phyloP scores from a whole-genome alignment of 2,797 vertebrate species.

The Aulostomus chinensis region DNA sequence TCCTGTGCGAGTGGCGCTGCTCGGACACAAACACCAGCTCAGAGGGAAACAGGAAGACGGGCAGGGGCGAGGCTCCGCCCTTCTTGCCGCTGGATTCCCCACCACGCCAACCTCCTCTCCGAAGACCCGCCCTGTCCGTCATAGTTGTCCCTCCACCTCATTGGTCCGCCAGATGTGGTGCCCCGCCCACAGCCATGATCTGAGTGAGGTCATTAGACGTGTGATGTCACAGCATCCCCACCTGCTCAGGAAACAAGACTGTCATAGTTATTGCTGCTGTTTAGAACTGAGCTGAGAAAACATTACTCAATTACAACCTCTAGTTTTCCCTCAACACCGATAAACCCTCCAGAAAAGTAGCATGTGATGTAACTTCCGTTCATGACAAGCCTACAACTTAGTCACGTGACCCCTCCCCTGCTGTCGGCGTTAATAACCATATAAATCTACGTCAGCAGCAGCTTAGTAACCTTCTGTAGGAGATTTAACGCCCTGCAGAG shows the following conservation, averaged over 20 bases:
- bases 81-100: not conserved
- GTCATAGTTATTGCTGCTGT: not conserved
- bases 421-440: no score
- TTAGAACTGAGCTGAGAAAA: no score
- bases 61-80: not conserved
- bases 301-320: no score
- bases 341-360: no score
- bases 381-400: no score
- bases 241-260: not conserved
- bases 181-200: constrained; percentile 19
- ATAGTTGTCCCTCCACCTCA: constrained; percentile 23
- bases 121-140: constrained; percentile 12
- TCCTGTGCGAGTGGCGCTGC: constrained; percentile 13
- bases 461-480: no score
- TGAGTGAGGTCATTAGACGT: constrained; percentile 37
- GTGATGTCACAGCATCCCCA: constrained; percentile 30
- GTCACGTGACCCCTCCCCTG: no score
- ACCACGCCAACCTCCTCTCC: not conserved
- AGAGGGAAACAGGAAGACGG: constrained; percentile 37
- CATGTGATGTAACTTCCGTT: no score
- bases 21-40: constrained; percentile 28
- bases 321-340: no score
- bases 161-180: constrained; percentile 7
- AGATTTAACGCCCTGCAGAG: no score
- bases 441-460: no score